Evolutionary conservation across 2,113 vertebrate species (phyloP), one percentile per base, ranked within the genome.

Genomic region (Protobothrops flavoviridis): DNA sequence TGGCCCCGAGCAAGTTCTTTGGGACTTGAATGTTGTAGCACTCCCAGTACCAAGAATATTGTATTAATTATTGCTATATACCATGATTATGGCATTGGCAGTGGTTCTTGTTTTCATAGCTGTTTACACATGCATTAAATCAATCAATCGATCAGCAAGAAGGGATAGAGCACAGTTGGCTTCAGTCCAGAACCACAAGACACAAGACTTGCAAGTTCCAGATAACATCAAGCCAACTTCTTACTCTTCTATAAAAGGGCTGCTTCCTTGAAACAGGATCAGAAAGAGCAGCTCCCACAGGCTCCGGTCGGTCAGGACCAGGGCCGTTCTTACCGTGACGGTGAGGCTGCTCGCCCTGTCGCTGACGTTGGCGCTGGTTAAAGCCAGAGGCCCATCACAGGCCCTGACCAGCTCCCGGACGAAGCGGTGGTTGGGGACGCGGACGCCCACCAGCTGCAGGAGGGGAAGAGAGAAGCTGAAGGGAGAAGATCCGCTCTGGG

Each of bases 321-420:
- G 23, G 2, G 56, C 33, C 52, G 23, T 26, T 96, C 99, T 98
- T 95, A 99, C 99, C 94, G 98, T 64, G 0, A 98, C 97, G 0
- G 97, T 98, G 94, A 99, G 95, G 0, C 98, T 98, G 98, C 99
- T 99, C 64, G 96, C 95, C 50, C 97, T 98, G 0, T 97, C 96
- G 97, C 98, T 99, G 97, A 99, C 21, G 96, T 99, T 99, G 87
- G 99, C 99, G 0, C 99, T 99, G 0, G 99, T 99, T 23, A 99
- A 96, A 1, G 99, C 99, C 29, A 99, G 97, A 0, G 99, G 99
- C 33, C 98, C 98, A 0, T 95, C 93, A 87, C 98, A 99, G 94
- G 97, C 97, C 92, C 98, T 98, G 29, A 98, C 98, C 93, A 99
- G 94, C 13, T 97, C 98, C 85, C 98, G 97, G 93, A 99, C 96